phyloP scores from a whole-genome alignment of 1,140 invertebrate species.

The Sitophilus oryzae region DNA sequence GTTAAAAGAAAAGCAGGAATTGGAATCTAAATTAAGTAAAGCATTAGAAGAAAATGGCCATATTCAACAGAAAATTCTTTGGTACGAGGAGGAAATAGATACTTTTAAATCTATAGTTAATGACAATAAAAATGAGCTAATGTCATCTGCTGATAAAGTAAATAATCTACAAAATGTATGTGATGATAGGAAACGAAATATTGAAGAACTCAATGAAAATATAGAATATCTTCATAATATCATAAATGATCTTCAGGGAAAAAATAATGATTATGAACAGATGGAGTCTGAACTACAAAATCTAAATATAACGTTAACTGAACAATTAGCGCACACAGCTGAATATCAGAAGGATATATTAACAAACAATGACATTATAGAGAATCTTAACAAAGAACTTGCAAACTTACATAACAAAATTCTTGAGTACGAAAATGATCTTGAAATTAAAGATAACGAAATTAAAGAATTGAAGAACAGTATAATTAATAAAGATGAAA shows the following conservation, averaged over 20 bases:
- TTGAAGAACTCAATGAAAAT: constrained; percentile 30
- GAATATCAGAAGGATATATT: constrained; percentile 34
- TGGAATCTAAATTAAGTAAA: constrained; percentile 42
- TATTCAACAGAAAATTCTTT: constrained; percentile 37
- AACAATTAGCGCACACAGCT: constrained; percentile 23
- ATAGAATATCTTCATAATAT: constrained; percentile 32
- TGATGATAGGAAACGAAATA: constrained; percentile 29
- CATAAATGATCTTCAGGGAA: constrained; percentile 30
- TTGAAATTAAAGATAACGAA: background rate
- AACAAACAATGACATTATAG: constrained; percentile 27
- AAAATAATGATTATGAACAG: constrained; percentile 30
- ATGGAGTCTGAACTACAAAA: constrained; percentile 26
- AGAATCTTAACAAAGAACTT: constrained; percentile 27
- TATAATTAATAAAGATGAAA: constrained; percentile 35
- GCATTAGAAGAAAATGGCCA: constrained; percentile 45
- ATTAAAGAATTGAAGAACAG: constrained; percentile 20
- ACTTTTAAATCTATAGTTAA: constrained; percentile 39
- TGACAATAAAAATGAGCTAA: constrained; percentile 45
- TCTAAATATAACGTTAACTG: constrained; percentile 25
- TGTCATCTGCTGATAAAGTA: constrained; percentile 28
- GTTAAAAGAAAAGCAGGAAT: constrained; percentile 29
- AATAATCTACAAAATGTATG: constrained; percentile 29
- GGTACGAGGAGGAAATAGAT: constrained; percentile 44
- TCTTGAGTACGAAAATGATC: constrained; percentile 36
- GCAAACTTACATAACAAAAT: constrained; percentile 22